Base-by-base conservation (phyloP, 2,797 vertebrate genomes). In the Gallinago stenura region DNA sequence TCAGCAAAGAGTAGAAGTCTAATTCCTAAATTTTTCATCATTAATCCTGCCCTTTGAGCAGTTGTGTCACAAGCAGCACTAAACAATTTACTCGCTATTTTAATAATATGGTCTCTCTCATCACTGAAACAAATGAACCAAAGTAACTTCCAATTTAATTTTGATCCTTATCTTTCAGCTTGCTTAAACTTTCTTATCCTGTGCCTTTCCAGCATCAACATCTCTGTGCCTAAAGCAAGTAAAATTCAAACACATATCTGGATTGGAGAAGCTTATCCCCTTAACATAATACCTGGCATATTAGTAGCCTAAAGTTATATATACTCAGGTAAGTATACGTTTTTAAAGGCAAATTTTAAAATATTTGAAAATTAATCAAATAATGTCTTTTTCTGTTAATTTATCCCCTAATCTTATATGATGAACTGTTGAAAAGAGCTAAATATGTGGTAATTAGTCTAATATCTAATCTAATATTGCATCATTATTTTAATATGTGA, bases 121-220 rank as follows among this genome's bases (percentile, higher is more conserved):
- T 91, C 69, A 88, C 68, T 75, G 89, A 96, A 96, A 89, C 78
- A 95, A 97, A 95, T 65, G 64, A 95, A 90, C 57, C 1, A 0
- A 83, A 90, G 54, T 89, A 78, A 94, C 78, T 95, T 94, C 53
- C 3, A 4, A 60, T 88, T 94, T 94, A 79, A 85, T 91, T 95
- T 95, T 45, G 77, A 94, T 90, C 46, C 60, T 93, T 93, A 89
- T 94, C 86, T 95, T 92, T 79, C 78, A 90, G 46, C 57, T 89
- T 93, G 85, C 71, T 93, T 91, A 68, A 94, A 88, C 66, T 92
- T 90, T 73, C 53, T 92, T 87, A 92, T 82, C 62, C 80, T 51
- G 16, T 79, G 68, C 71, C 45, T 91, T 93, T 95, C 81, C 78
- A 87, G 54, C n/a, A 87, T 54, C 76, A 89, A 83, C 71, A 89